Evolutionary conservation across 1,140 invertebrate species (phyloP).

Genomic region (Drosophila kohkoa): DNA sequence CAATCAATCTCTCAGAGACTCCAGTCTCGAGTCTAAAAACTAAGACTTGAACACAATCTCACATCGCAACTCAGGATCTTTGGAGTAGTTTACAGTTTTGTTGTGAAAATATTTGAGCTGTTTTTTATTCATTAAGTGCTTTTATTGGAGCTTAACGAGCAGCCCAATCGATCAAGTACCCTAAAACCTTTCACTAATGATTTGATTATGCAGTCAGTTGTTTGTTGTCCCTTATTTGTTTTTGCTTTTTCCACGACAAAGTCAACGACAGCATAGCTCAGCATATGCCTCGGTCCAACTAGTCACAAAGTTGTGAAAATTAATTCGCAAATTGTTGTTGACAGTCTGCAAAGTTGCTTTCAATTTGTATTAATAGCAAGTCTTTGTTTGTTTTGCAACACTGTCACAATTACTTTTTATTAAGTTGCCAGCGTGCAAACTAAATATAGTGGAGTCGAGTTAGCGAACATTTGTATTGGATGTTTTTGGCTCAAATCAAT

Average conservation of each 20-base stretch:
- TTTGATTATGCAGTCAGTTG: conserved; percentile 67
- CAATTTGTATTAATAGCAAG: conserved; percentile 63
- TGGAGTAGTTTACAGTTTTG: conserved; percentile 44
- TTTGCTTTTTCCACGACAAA: neutral
- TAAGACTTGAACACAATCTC: neutral
- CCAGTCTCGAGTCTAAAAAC: neutral
- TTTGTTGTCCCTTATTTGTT: conserved; percentile 1
- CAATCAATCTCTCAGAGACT: conserved; percentile 64
- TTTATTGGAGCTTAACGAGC: conserved; percentile 75
- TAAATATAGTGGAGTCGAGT: neutral
- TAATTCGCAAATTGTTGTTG: conserved; percentile 65
- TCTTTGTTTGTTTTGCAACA: conserved; percentile 41
- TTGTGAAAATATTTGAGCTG: conserved; percentile 79
- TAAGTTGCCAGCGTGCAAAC: conserved; percentile 12
- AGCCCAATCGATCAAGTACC: conserved; percentile 77
- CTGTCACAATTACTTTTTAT: conserved; percentile 10
- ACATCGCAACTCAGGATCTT: conserved; percentile 24
- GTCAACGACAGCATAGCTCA: neutral
- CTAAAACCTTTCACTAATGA: conserved; percentile 83
- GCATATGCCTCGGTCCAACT: conserved; percentile 25
- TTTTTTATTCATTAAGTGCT: conserved; percentile 73
- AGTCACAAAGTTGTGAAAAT: conserved; percentile 39
- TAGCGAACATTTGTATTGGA: neutral
- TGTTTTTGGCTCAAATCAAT: no score
- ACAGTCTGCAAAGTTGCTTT: conserved; percentile 44